Base-by-base conservation (phyloP, 35 echinoderm and acorn worm genomes). In the Acanthaster planci region DNA sequence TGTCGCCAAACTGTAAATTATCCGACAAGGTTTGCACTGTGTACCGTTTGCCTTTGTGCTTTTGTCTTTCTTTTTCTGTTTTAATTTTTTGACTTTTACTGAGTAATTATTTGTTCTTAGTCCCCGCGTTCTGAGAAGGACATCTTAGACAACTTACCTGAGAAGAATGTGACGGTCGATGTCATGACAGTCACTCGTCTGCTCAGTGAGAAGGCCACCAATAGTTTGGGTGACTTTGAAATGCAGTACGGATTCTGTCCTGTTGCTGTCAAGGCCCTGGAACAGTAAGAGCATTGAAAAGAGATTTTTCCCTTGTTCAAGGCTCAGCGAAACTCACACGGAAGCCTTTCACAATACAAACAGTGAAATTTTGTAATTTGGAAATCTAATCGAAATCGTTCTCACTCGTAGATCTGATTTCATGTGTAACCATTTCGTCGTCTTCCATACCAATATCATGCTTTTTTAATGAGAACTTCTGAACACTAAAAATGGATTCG, bases 161-260 rank as follows among this genome's bases (percentile, higher is more conserved):
- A 75, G 8, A 90, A 93, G 44, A 77, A 79, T 10, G 42, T 77
- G 21, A 80, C 83, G 38, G 38, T 93, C 0, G 59, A 80, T 26
- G 80, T 68, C n/a, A 59, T 93, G 23, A 40, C 80, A 34, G 77
- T 93, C 3, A 90, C 87, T 4, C 51, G 83, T 18, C 52, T 93
- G 0, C 56, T 93, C 38, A 93, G 92, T 78, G 72, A 77, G 31
- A 81, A 80, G 51, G 82, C 50, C 38, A 90, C 86, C 14, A 86
- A 86, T 32, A 51, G 82, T 2, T 59, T 93, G 7, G 92, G 92
- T 5, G 87, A 93, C 55, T 90, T 89, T n/a, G 92, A 90, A 22
- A 87, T 93, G 0, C 81, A 85, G 54, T 93, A 93, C 58, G 52
- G 78, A 16, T 93, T 80, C 39, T 88, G 90, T 50, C 87, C 87